Conservation (phyloP, 1,140 invertebrate genomes). For the Neotoxoptera formosana region DNA sequence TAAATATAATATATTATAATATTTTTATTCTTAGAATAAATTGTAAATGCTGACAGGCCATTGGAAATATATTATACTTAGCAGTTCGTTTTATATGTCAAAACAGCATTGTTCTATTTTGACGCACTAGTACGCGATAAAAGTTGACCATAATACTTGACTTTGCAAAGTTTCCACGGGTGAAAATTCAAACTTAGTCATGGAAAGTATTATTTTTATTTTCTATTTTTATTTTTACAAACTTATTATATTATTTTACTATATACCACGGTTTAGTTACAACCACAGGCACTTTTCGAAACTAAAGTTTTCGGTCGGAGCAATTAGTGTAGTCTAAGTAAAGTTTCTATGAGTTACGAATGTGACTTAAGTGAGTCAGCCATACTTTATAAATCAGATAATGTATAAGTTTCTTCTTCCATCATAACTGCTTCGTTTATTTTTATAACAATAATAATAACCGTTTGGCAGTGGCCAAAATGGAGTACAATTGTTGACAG, state of each 20-base stretch:
- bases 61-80: neutral
- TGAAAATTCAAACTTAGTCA: neutral
- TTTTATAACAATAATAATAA: conserved; percentile 11
- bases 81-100: neutral
- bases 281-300: neutral
- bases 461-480: neutral
- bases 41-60: neutral
- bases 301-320: conserved; percentile 21
- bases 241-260: neutral
- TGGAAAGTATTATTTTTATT: neutral
- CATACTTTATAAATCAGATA: conserved; percentile 14
- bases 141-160: neutral
- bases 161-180: neutral
- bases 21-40: neutral
- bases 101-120: neutral
- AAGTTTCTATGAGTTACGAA: conserved; percentile 31
- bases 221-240: conserved; percentile 22
- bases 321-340: conserved; percentile 40
- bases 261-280: neutral
- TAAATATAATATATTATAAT: neutral
- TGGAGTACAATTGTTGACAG: neutral
- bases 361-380: neutral
- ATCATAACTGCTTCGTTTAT: neutral
- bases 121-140: neutral
- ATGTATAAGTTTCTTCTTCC: neutral